Conservation (phyloP, 2,797 vertebrate species). For the Tadarida brasiliensis region DNA sequence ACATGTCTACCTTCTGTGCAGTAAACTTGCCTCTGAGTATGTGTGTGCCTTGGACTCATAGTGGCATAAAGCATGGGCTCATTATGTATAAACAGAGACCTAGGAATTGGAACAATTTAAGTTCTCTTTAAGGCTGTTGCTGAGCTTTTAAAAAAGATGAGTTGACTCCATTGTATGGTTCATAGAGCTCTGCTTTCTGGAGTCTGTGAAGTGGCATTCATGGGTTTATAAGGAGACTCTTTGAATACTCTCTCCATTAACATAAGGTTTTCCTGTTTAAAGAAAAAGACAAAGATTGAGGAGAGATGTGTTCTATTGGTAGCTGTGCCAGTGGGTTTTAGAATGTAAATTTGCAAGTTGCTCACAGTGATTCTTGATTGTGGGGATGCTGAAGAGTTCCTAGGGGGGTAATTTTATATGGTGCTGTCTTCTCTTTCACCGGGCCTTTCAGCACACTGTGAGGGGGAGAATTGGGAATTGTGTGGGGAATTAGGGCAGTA, state of each 20-base stretch:
- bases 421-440: not conserved
- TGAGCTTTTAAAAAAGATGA: slow-evolving; percentile 67
- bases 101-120: slow-evolving; percentile 55
- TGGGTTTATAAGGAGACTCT: slow-evolving; percentile 60
- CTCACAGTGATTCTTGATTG: not conserved
- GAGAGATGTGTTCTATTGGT: not conserved
- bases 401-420: slow-evolving; percentile 58
- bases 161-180: slow-evolving; percentile 62
- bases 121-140: slow-evolving; percentile 50
- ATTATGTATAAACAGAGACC: slow-evolving; percentile 49
- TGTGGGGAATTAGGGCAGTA: slow-evolving; percentile 67
- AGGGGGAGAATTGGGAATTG: slow-evolving; percentile 51
- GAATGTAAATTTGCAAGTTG: slow-evolving; percentile 62
- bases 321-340: not conserved
- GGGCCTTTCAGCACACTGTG: not conserved
- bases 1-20: not conserved
- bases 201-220: slow-evolving; percentile 66
- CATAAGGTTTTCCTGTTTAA: slow-evolving; percentile 67
- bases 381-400: not conserved
- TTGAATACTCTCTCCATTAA: slow-evolving; percentile 62
- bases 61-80: not conserved
- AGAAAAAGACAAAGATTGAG: slow-evolving; percentile 46
- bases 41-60: not conserved
- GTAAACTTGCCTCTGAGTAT: slow-evolving; percentile 46
- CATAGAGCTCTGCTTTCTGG: slow-evolving; percentile 52